phyloP scores from a whole-genome alignment of 2,113 vertebrate species.

The Pedionomus torquatus region DNA sequence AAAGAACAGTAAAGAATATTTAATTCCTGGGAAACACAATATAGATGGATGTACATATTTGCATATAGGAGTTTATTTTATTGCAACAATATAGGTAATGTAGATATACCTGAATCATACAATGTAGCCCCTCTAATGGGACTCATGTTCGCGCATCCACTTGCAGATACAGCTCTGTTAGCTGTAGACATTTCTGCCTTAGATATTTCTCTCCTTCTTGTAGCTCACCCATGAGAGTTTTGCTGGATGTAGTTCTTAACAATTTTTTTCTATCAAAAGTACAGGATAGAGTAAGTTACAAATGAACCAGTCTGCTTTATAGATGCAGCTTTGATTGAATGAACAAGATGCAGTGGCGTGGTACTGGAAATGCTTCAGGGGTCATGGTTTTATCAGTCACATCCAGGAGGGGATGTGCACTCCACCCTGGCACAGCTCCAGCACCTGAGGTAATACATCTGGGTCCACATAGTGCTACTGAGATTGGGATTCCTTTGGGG shows the following conservation, averaged over 20 bases:
- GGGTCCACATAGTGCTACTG: fast-evolving
- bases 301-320: background rate
- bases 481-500: background rate
- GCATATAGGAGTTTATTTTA: background rate
- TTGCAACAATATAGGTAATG: background rate
- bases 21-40: background rate
- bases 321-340: background rate
- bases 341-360: background rate
- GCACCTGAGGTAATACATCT: background rate
- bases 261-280: background rate
- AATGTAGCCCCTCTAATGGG: fast-evolving
- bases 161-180: background rate
- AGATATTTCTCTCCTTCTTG: fast-evolving
- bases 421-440: background rate
- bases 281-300: background rate
- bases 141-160: background rate
- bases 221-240: background rate
- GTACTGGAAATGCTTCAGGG: background rate
- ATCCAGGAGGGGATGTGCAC: background rate
- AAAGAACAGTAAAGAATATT: background rate
- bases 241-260: background rate
- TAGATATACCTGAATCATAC: background rate
- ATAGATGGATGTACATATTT: background rate
- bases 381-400: background rate
- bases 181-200: background rate